Percentiles rank a stretch among this genome's conserved stretches.
Conservation (phyloP, 2,888 invertebrate species). For the Venustoraphidia nigricollis region DNA sequence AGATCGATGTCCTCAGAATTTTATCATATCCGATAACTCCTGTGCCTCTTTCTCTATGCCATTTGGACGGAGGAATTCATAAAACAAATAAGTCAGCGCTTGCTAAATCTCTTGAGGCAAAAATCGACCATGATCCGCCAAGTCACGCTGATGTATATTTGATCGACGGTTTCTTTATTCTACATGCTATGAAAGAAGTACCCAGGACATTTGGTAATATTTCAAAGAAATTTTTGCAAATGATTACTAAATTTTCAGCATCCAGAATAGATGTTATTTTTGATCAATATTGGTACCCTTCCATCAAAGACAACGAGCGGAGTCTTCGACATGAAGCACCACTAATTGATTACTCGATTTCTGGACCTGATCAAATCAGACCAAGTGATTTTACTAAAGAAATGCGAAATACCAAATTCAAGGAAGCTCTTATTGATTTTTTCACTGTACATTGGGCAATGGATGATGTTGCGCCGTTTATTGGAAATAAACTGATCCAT, state of each 20-base stretch:
- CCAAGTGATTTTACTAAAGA: background rate
- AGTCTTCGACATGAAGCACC: background rate
- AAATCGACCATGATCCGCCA: background rate
- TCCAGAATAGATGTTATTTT: background rate
- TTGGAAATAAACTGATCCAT: background rate
- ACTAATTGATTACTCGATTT: constrained; percentile 1
- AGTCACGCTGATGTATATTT: constrained; percentile 7
- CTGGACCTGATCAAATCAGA: constrained; percentile 6
- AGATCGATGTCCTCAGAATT: background rate
- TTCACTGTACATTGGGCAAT: constrained; percentile 5
- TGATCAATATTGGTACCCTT: constrained; percentile 4
- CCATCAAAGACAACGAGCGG: constrained; percentile 6
- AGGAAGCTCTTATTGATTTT: constrained; percentile 6
- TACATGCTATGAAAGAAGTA: constrained; percentile 13
- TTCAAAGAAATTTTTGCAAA: constrained; percentile 10
- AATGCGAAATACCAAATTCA: constrained; percentile 6
- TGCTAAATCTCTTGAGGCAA: too few relatives aligned
- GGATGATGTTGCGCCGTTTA: constrained; percentile 8
- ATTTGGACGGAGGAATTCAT: constrained; percentile 13
- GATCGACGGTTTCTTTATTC: constrained; percentile 14
- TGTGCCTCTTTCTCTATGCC: constrained; percentile 13
- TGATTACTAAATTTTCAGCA: background rate
- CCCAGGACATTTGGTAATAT: constrained; percentile 8
- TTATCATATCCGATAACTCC: constrained; percentile 8
- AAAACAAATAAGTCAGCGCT: constrained; percentile 14